Conservation (phyloP, 2,888 invertebrate species). For the Dendrolimus houi region DNA sequence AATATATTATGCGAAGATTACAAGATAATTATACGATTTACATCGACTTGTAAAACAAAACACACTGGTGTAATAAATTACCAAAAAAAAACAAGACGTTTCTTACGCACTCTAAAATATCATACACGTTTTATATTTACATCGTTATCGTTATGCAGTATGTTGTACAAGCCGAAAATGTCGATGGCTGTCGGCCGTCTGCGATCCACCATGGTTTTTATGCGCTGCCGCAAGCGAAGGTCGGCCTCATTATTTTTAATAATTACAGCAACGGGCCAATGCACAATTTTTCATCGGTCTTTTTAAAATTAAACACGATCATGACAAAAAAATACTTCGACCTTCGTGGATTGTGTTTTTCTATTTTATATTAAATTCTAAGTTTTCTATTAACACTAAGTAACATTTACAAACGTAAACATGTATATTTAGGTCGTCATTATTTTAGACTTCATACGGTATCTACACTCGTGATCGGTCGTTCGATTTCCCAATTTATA, state of each 20-base stretch:
- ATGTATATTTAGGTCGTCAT: too few relatives aligned
- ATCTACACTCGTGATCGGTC: background rate
- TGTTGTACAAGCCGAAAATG: background rate
- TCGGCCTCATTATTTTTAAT: conserved; percentile 50
- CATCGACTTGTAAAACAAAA: too few relatives aligned
- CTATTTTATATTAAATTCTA: background rate
- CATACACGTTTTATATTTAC: too few relatives aligned
- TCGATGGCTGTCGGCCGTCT: conserved; percentile 14
- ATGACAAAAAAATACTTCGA: background rate
- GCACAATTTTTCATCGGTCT: conserved; percentile 7
- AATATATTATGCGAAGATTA: too few relatives aligned
- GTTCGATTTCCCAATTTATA: background rate
- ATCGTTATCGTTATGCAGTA: conserved; percentile 1
- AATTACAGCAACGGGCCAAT: conserved; percentile 31
- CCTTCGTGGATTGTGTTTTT: background rate
- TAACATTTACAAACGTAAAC: background rate
- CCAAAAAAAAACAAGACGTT: too few relatives aligned
- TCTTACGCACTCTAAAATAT: too few relatives aligned
- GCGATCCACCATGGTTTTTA: conserved; percentile 24
- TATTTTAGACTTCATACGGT: background rate
- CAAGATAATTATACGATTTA: too few relatives aligned
- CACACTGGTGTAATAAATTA: too few relatives aligned
- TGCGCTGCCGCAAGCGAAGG: conserved; percentile 35
- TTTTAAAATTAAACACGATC: background rate
- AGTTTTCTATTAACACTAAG: background rate